Conservation (phyloP, 2,888 invertebrate genomes). For the Nomada lathburiana region DNA sequence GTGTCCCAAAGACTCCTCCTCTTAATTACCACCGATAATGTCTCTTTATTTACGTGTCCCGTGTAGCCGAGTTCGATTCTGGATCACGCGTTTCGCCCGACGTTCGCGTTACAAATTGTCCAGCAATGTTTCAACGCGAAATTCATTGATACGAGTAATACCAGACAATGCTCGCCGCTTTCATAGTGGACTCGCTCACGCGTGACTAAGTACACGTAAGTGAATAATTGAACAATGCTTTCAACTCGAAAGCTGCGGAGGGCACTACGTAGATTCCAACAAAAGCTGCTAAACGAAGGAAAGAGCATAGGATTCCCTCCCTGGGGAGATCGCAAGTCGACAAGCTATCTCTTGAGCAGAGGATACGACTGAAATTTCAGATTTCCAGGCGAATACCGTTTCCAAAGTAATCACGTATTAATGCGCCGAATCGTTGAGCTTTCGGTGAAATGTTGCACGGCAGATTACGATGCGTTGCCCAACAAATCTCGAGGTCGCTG, state of each 20-base stretch:
- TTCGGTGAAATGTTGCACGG: neutral
- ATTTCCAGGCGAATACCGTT: neutral
- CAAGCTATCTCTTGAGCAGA: constrained; percentile 51
- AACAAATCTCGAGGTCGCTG: constrained; percentile 42
- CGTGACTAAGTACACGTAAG: constrained; percentile 75
- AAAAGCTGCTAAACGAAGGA: constrained; percentile 67
- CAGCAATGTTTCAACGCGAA: constrained; percentile 13
- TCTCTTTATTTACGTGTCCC: neutral
- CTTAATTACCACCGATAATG: neutral
- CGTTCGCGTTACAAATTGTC: neutral
- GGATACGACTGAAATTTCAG: neutral
- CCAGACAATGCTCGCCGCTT: constrained; percentile 14
- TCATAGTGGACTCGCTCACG: constrained; percentile 50
- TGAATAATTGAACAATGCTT: constrained; percentile 81
- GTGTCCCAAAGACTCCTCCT: neutral
- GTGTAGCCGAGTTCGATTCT: no score
- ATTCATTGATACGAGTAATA: constrained; percentile 28
- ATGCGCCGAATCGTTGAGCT: neutral
- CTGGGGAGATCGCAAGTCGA: constrained; percentile 60
- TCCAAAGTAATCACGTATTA: neutral
- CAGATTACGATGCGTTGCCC: constrained; percentile 34
- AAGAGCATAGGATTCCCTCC: constrained; percentile 63
- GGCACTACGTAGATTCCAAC: constrained; percentile 47
- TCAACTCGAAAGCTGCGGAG: constrained; percentile 72
- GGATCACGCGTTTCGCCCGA: no score